Evolutionary conservation across 2,888 invertebrate species (phyloP).

Genomic region (Anthrax anthrax): DNA sequence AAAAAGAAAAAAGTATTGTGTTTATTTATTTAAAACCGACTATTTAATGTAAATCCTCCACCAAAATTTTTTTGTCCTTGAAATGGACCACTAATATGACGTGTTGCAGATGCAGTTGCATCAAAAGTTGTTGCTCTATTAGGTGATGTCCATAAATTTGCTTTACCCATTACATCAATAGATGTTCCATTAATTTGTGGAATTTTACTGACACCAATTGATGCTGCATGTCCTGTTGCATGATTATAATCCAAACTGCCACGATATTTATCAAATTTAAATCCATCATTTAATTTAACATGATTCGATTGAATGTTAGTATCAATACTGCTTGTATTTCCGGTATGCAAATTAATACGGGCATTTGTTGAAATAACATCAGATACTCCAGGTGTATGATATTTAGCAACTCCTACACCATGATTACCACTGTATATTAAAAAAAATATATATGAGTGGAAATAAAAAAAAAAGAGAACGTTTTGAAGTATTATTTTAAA

Average conservation of each 20-base stretch:
- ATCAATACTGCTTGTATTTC: conserved; percentile 14
- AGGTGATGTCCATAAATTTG: conserved; percentile 21
- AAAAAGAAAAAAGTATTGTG: neutral
- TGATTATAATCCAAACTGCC: conserved; percentile 19
- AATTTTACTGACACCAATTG: conserved; percentile 18
- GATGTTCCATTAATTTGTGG: conserved; percentile 21
- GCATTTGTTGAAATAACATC: conserved; percentile 15
- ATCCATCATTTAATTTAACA: conserved; percentile 16
- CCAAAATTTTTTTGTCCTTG: conserved; percentile 16
- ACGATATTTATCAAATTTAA: conserved; percentile 20
- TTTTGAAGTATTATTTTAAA: neutral
- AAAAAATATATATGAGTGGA: too few relatives aligned
- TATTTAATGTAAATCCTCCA: conserved; percentile 15
- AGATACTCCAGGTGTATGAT: conserved; percentile 15
- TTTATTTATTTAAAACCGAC: conserved; percentile 16
- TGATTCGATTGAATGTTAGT: conserved; percentile 20
- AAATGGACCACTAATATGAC: conserved; percentile 18
- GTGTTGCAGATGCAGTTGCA: conserved; percentile 19
- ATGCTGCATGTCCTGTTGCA: conserved; percentile 18
- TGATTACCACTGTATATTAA: conserved; percentile 20
- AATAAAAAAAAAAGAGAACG: neutral
- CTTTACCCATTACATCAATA: conserved; percentile 17
- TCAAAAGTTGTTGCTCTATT: conserved; percentile 19
- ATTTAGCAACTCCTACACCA: conserved; percentile 19
- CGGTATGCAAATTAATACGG: conserved; percentile 19